phyloP scores from a whole-genome alignment of 2,113 vertebrate species.

The Acrocephalus arundinaceus region DNA sequence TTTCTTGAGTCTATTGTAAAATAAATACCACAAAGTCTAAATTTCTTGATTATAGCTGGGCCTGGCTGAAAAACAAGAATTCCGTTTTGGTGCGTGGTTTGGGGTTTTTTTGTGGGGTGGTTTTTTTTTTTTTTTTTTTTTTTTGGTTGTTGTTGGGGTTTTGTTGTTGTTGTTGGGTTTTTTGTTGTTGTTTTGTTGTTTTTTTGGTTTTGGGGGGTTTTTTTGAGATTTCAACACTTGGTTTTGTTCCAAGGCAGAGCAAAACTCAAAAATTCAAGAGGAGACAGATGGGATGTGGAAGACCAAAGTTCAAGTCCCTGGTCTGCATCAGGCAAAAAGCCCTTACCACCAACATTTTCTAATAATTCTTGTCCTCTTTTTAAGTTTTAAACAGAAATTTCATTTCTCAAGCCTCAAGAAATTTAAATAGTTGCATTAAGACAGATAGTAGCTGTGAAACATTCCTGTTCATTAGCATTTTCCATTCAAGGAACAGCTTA shows the following conservation, averaged over 20 bases:
- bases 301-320: background rate
- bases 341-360: background rate
- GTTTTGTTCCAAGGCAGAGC: background rate
- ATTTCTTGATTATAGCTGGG: conserved; percentile 25
- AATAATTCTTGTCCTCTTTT: background rate
- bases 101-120: background rate
- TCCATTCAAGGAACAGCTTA: background rate
- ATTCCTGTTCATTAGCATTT: conserved; percentile 16
- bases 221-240: background rate
- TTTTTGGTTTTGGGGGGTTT: background rate
- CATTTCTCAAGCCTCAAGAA: background rate
- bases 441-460: background rate
- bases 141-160: background rate
- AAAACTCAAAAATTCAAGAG: background rate
- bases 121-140: background rate
- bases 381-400: background rate
- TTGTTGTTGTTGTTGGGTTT: background rate
- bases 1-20: conserved; percentile 3
- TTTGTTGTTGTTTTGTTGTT: background rate
- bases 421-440: background rate
- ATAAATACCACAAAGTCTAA: conserved; percentile 6
- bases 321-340: background rate
- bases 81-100: background rate
- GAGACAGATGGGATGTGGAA: background rate
- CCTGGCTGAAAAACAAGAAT: conserved; percentile 21